Evolutionary conservation across 2,797 vertebrate species (phyloP).

Genomic region (Sebastes taczanowskii): DNA sequence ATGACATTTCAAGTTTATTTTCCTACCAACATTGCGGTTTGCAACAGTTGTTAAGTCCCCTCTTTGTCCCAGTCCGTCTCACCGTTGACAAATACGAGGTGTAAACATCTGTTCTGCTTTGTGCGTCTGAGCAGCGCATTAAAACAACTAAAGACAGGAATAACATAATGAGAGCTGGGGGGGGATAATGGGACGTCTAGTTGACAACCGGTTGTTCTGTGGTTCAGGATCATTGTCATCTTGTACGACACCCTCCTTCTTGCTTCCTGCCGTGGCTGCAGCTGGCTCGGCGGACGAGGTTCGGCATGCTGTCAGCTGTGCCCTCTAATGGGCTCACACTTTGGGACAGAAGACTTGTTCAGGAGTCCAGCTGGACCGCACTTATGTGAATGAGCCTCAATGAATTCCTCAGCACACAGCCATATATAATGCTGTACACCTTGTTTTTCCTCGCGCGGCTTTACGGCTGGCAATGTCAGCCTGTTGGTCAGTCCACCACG

Average conservation of each 20-base stretch:
- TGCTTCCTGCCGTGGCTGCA: conserved; percentile 42
- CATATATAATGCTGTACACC: no score
- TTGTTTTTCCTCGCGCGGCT: background rate
- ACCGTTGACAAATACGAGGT: background rate
- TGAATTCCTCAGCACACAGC: background rate
- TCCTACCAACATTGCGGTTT: background rate
- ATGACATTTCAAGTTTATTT: conserved; percentile 27
- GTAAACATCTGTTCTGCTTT: conserved; percentile 29
- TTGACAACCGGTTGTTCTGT: conserved; percentile 51
- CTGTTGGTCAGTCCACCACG: background rate
- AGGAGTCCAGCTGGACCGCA: background rate
- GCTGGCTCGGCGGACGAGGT: conserved; percentile 44
- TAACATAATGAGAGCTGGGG: conserved; percentile 18
- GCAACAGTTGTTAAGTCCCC: background rate
- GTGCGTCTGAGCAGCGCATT: background rate
- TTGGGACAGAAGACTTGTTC: background rate
- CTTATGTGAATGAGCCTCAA: background rate
- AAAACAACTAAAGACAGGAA: conserved; percentile 9
- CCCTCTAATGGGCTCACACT: conserved; percentile 28
- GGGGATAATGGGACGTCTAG: conserved; percentile 27
- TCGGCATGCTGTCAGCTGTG: conserved; percentile 25
- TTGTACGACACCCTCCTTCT: conserved; percentile 18
- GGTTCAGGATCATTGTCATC: conserved; percentile 40
- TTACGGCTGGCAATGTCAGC: background rate
- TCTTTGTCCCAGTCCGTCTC: background rate